Base-by-base conservation (phyloP, 2,888 invertebrate species). In the Callyntrura sp. region DNA sequence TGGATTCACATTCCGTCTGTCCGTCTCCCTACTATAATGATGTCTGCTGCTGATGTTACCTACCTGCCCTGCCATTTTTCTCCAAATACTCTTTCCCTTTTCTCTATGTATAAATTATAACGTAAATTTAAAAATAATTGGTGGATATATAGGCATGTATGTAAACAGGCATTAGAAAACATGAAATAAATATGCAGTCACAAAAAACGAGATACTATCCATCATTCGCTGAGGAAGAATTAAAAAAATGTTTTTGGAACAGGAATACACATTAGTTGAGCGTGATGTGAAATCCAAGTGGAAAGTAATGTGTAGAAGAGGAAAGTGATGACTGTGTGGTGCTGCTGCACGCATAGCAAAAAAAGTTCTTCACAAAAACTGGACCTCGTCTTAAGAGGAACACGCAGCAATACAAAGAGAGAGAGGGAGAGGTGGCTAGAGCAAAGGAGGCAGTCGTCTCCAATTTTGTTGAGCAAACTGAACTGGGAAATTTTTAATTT, bases 71-170 rank as follows among this genome's bases (percentile, higher is more conserved):
- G 28, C 68, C n/a, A 68, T 83, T 65, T 68, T 83, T 25, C 23
- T 25, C 14, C 9, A 73, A 82, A 88, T 73, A 83, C 62, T 65
- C 76, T 65, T 35, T 35, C n/a, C 43, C 25, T 51, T 51, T 35
- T 51, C 35, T 14, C 20, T 51, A 12, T 60, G 25, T 81, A 81
- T 81, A 81, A 83, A 81, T 87, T 87, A 87, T 68, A 76, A 62
- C 45, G 17, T 76, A 82, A 88, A 88, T 88, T 83, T 35, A 35
- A 35, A 83, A 88, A 88, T 88, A 88, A 88, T 88, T 88, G 88
- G 83, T 76, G 35, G 20, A 60, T 62, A 81, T 35, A 35, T 35
- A 35, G n/a, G n/a, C 14, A 81, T 45, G 45, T 25, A 57, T 57
- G 35, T 35, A 35, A 35, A 35, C 35, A 2, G 35, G 35, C 35